Evolutionary conservation across 2,888 invertebrate species (phyloP).

Genomic region (Oxycera nigricornis): DNA sequence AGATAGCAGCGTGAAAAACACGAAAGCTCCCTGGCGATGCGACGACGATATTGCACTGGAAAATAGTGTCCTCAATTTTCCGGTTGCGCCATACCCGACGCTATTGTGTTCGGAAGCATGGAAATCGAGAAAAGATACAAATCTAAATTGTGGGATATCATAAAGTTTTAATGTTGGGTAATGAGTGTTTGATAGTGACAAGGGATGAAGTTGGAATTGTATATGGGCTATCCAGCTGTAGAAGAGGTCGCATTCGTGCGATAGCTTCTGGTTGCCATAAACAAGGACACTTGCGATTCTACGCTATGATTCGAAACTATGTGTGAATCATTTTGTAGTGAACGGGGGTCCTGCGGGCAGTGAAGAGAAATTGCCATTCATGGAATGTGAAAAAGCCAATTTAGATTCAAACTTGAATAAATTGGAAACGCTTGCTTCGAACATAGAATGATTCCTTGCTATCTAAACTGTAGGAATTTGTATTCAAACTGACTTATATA

Average conservation of each 20-base stretch:
- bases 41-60: neutral
- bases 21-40: constrained; percentile 15
- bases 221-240: neutral
- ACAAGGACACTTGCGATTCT: neutral
- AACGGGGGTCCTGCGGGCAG: neutral
- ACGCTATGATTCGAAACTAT: neutral
- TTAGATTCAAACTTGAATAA: too few relatives aligned
- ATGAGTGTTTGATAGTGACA: constrained; percentile 16
- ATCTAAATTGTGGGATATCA: constrained; percentile 13
- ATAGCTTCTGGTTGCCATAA: neutral
- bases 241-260: neutral
- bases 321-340: neutral
- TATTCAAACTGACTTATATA: too few relatives aligned
- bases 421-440: too few relatives aligned
- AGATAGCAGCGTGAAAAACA: constrained; percentile 31
- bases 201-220: neutral
- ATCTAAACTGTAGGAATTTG: too few relatives aligned
- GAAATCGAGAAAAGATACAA: neutral
- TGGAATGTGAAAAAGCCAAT: too few relatives aligned
- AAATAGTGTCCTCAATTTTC: constrained; percentile 1
- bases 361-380: too few relatives aligned
- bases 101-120: neutral
- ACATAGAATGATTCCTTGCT: too few relatives aligned
- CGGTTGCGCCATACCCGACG: neutral
- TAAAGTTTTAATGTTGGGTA: constrained; percentile 17